Percentiles rank a stretch among this genome's conserved stretches.
These are phyloP conservation scores for Parelbella ahira DNA, from an alignment of 2,888 invertebrate genomes.

Conservation along the genomic window DNA sequence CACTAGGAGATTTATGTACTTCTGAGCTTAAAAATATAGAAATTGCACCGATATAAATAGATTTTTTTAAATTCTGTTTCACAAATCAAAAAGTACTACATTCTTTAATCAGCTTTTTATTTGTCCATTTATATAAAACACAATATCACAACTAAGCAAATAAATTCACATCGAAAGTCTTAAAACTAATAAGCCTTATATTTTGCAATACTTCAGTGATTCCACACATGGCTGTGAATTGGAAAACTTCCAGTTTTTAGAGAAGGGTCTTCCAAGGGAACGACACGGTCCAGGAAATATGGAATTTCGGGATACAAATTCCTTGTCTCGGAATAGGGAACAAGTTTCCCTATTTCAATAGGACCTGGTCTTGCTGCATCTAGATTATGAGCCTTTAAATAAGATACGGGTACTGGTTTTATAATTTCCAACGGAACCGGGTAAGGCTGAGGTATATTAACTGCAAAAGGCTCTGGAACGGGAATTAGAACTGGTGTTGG, in stretches of 20 bases:
- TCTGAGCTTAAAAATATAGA: too few relatives aligned
- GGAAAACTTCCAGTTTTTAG: constrained; percentile 41
- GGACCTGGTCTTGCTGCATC: constrained; percentile 40
- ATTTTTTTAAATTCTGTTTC: too few relatives aligned
- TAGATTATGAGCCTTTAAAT: constrained; percentile 38
- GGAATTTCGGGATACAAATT: constrained; percentile 45
- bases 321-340: constrained; percentile 36
- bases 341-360: constrained; percentile 36
- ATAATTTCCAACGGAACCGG: constrained; percentile 41
- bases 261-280: constrained; percentile 39
- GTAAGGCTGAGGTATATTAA: constrained; percentile 41
- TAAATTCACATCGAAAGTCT: too few relatives aligned
- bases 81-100: too few relatives aligned
- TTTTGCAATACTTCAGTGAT: constrained; percentile 37
- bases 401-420: constrained; percentile 38
- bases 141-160: too few relatives aligned
- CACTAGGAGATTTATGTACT: too few relatives aligned
- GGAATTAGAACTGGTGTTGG: constrained; percentile 43
- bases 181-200: constrained; percentile 15
- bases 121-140: too few relatives aligned
- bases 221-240: constrained; percentile 51
- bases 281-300: constrained; percentile 37
- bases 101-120: too few relatives aligned
- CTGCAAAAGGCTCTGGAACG: constrained; percentile 41
- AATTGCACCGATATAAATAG: too few relatives aligned